Conservation (phyloP, 2,888 invertebrate genomes). For the Chorisops tibialis region DNA sequence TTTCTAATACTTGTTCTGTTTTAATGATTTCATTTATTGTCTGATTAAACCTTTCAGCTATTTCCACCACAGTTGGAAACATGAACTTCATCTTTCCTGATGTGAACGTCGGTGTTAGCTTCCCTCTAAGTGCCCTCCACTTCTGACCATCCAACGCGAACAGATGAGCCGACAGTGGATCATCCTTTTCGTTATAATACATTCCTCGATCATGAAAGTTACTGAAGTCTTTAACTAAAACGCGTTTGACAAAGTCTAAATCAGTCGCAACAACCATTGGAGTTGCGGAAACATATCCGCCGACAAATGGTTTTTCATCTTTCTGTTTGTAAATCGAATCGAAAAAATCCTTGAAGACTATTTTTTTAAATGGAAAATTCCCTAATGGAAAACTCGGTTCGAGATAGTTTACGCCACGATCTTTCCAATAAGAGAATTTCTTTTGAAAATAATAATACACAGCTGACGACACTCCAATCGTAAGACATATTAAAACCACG, state of each 20-base stretch:
- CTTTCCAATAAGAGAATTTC: slow-evolving; percentile 14
- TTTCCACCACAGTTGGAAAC: slow-evolving; percentile 41
- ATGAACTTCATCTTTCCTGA: slow-evolving; percentile 52
- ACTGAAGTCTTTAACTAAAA: slow-evolving; percentile 50
- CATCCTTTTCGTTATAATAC: slow-evolving; percentile 44
- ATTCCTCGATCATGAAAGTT: slow-evolving; percentile 47
- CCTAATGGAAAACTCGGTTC: slow-evolving; percentile 39
- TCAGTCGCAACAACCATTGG: slow-evolving; percentile 34
- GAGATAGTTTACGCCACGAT: slow-evolving; percentile 26
- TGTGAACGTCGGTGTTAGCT: slow-evolving; percentile 54
- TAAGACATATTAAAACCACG: neutral
- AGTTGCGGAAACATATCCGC: slow-evolving; percentile 29
- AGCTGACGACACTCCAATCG: neutral
- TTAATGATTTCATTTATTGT: slow-evolving; percentile 33
- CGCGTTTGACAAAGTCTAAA: slow-evolving; percentile 38
- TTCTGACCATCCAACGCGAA: slow-evolving; percentile 45
- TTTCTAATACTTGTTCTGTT: slow-evolving; percentile 41
- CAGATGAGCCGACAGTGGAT: slow-evolving; percentile 49
- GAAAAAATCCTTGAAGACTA: slow-evolving; percentile 36
- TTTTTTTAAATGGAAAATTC: slow-evolving; percentile 27
- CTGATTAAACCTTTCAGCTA: slow-evolving; percentile 29
- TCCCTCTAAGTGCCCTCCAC: slow-evolving; percentile 53
- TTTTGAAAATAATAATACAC: slow-evolving; percentile 12
- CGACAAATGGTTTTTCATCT: slow-evolving; percentile 32
- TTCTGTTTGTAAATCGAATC: slow-evolving; percentile 40